Conservation (phyloP, 2,113 vertebrate species). For the Neofelis nebulosa region DNA sequence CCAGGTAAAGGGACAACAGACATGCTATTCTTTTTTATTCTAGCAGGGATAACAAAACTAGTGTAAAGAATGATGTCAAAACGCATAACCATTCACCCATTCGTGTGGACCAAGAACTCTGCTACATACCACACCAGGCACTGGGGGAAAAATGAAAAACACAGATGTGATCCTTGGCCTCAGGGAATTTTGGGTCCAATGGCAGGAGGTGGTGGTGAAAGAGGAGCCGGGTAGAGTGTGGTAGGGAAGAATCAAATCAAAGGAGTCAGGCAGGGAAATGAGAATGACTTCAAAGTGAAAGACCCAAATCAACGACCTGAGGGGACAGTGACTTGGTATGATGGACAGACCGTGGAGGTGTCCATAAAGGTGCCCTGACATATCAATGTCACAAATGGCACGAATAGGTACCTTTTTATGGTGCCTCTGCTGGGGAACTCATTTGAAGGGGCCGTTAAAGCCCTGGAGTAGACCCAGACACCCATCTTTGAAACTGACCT, state of each 20-base stretch:
- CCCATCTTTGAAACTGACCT: background rate
- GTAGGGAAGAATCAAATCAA: background rate
- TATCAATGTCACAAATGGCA: background rate
- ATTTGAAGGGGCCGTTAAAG: background rate
- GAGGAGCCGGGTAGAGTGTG: background rate
- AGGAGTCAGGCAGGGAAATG: background rate
- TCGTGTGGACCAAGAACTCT: background rate
- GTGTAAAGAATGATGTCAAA: background rate
- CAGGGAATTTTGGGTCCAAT: background rate
- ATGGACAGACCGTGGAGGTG: background rate
- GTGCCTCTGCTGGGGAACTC: background rate
- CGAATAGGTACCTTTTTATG: rapidly evolving
- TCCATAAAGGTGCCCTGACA: background rate
- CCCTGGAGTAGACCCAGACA: background rate
- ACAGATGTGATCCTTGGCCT: background rate
- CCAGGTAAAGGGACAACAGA: background rate
- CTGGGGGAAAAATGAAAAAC: background rate
- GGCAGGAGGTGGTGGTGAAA: background rate
- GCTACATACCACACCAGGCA: too few species aligned
- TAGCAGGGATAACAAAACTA: background rate
- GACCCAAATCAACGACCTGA: background rate
- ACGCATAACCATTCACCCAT: background rate
- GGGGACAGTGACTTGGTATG: rapidly evolving
- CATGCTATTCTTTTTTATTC: background rate
- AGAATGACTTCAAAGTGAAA: background rate